Evolutionary conservation across 2,888 invertebrate genomes (phyloP).

Genomic region (Pachydiplax longipennis): DNA sequence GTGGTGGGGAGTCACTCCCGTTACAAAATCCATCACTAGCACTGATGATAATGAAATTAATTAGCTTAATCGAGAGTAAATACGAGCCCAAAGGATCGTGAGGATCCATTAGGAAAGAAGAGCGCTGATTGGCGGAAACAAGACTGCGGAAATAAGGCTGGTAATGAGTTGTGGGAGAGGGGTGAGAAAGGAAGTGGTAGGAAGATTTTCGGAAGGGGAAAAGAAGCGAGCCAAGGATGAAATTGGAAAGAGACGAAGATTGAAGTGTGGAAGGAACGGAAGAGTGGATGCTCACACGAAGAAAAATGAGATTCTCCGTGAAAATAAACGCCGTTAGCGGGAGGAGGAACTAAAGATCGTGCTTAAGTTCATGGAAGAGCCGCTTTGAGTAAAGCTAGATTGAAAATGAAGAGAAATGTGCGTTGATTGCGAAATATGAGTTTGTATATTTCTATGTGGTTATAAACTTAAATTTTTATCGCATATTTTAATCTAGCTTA

Average conservation of each 20-base stretch:
- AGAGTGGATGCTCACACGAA: not conserved
- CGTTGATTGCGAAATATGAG: no score
- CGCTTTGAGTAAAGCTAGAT: not conserved
- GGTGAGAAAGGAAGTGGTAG: not conserved
- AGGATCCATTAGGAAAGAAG: constrained; percentile 37
- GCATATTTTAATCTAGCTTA: no score
- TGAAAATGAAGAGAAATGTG: no score
- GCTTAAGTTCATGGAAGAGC: not conserved
- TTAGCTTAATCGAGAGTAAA: constrained; percentile 52
- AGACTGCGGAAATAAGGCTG: constrained; percentile 30
- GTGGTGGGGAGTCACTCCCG: not conserved
- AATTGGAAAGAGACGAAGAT: no score
- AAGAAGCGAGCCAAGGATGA: not conserved
- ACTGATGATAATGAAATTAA: constrained; percentile 50
- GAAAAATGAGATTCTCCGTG: no score
- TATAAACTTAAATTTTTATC: no score
- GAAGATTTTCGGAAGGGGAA: not conserved
- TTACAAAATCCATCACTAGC: constrained; percentile 21
- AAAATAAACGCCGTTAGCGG: not conserved
- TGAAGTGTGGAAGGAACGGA: not conserved
- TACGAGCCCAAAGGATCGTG: constrained; percentile 46
- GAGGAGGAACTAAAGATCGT: not conserved
- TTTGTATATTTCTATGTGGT: no score
- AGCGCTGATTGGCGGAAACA: constrained; percentile 6
- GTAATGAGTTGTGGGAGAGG: not conserved